Conservation (phyloP, 2,113 vertebrate genomes). For the Tachuris rubrigastra region DNA sequence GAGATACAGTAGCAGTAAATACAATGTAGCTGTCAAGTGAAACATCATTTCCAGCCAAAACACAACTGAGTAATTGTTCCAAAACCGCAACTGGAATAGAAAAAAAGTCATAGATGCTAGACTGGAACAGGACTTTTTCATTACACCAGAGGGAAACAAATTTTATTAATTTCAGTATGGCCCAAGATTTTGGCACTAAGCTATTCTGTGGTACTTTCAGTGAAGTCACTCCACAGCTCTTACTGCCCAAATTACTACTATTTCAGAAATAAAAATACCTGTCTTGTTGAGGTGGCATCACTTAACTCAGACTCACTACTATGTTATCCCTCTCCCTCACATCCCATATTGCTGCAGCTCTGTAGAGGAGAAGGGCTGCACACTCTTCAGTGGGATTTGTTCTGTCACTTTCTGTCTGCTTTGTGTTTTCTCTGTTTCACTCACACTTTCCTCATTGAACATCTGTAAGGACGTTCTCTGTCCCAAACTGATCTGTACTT, state of each 20-base stretch:
- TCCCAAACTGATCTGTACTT: background rate
- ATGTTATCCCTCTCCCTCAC: background rate
- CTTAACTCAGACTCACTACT: background rate
- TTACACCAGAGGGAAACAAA: background rate
- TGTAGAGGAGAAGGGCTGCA: rapidly evolving
- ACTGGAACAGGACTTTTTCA: background rate
- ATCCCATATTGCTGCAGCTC: background rate
- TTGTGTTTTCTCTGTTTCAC: background rate
- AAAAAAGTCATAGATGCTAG: background rate
- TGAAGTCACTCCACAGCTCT: background rate
- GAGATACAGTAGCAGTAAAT: background rate
- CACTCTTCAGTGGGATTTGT: background rate
- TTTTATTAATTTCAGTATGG: background rate
- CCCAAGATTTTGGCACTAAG: background rate
- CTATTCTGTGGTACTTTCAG: background rate
- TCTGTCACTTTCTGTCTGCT: background rate
- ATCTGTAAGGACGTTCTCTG: background rate
- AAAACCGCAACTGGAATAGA: background rate
- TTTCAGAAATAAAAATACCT: background rate
- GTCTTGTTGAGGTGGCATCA: background rate
- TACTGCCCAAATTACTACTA: background rate
- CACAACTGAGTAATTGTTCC: background rate
- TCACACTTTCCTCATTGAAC: background rate
- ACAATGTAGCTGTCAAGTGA: background rate
- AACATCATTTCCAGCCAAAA: background rate